These are phyloP conservation scores for Oxytorus armatus DNA, from an alignment of 2,888 invertebrate species.

Conservation along the genomic window DNA sequence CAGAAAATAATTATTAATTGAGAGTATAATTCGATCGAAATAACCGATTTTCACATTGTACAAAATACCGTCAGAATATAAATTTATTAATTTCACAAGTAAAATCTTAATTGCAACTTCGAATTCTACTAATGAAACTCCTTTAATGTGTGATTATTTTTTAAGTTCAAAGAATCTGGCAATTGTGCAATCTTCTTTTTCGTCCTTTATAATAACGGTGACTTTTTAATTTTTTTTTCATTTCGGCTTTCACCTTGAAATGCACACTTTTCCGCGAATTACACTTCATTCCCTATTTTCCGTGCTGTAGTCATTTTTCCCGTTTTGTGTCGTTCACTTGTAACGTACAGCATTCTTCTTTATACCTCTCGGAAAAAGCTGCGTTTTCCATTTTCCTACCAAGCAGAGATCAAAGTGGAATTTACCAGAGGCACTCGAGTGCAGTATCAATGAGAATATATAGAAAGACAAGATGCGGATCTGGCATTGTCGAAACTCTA, in stretches of 20 bases:
- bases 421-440: slow-evolving; percentile 7
- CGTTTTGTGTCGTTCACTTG: slow-evolving; percentile 14
- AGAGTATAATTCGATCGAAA: no score
- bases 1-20: no score
- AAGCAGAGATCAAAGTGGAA: slow-evolving; percentile 54
- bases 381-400: slow-evolving; percentile 31
- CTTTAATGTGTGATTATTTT: neutral
- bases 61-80: no score
- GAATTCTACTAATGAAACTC: no score
- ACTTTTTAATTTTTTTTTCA: neutral
- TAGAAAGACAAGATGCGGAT: slow-evolving; percentile 5
- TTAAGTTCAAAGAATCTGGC: neutral
- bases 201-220: neutral
- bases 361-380: slow-evolving; percentile 7
- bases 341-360: slow-evolving; percentile 2
- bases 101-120: no score
- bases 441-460: slow-evolving; percentile 22
- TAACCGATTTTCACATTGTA: no score
- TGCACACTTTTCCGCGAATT: neutral
- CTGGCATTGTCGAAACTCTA: slow-evolving; percentile 17
- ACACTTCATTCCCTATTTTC: slow-evolving; percentile 17
- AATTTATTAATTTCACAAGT: no score
- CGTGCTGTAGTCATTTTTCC: slow-evolving; percentile 13
- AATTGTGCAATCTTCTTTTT: neutral
- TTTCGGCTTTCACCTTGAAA: slow-evolving; percentile 8